Percentiles rank a stretch among this genome's conserved stretches.
phyloP scores from a whole-genome alignment of 1,140 invertebrate species.

The Harpegnathos saltator region DNA sequence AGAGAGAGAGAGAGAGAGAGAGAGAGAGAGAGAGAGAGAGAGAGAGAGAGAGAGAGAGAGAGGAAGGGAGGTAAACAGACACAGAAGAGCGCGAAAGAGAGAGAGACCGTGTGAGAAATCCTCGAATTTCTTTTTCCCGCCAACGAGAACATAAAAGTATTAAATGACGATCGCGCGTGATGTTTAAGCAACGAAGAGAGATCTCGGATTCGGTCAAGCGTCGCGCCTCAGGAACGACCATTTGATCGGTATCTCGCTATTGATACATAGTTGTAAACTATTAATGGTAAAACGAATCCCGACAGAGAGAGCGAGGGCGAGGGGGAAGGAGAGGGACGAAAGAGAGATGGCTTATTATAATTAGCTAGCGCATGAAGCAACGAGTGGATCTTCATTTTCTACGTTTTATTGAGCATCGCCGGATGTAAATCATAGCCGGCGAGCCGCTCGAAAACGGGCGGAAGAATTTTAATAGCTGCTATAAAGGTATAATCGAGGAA shows the following conservation, averaged over 20 bases:
- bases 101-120: background rate
- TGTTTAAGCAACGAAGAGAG: constrained; percentile 12
- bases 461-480: background rate
- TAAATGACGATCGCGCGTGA: constrained; percentile 33
- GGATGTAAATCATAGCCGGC: background rate
- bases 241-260: constrained; percentile 21
- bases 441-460: background rate
- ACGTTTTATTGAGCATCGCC: background rate
- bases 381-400: background rate
- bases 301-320: background rate
- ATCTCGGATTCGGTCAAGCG: background rate
- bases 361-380: background rate
- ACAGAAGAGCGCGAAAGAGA: no score
- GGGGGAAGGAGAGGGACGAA: background rate
- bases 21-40: background rate
- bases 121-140: background rate
- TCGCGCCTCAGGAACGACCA: background rate
- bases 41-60: background rate
- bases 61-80: no score
- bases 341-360: background rate
- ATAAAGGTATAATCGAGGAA: constrained; percentile 4
- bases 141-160: background rate
- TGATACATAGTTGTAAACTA: constrained; percentile 20
- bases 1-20: background rate
- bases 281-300: background rate